These are phyloP conservation scores for Serrognathus titanus DNA, from an alignment of 2,888 invertebrate genomes.

Conservation along the genomic window DNA sequence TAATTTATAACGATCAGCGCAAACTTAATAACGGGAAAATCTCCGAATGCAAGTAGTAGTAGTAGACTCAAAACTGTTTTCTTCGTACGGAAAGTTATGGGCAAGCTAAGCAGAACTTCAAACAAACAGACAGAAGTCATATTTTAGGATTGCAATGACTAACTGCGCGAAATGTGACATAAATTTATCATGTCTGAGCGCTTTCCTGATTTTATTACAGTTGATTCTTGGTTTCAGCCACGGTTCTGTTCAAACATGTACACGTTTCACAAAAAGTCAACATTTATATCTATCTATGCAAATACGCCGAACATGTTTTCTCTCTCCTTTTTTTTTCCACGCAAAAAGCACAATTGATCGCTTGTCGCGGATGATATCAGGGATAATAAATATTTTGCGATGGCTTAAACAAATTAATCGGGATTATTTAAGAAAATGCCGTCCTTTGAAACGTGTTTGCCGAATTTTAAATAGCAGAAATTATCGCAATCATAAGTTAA, in stretches of 20 bases:
- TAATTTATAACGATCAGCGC: neutral
- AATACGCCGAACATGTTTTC: conserved; percentile 8
- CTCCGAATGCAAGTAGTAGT: neutral
- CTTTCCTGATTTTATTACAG: conserved; percentile 28
- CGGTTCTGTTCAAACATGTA: conserved; percentile 15
- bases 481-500: too few relatives aligned
- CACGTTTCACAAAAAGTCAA: conserved; percentile 15
- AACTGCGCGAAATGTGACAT: conserved; percentile 46
- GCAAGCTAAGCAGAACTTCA: conserved; percentile 40
- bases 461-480: too few relatives aligned
- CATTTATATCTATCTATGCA: conserved; percentile 13
- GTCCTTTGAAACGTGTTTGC: too few relatives aligned
- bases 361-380: too few relatives aligned
- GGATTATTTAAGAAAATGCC: too few relatives aligned
- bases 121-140: conserved; percentile 49
- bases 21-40: neutral
- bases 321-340: conserved; percentile 1
- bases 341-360: neutral
- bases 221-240: conserved; percentile 22
- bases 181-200: conserved; percentile 41
- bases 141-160: conserved; percentile 48
- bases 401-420: too few relatives aligned
- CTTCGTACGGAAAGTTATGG: conserved; percentile 28
- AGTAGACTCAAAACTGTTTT: conserved; percentile 26
- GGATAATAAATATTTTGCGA: too few relatives aligned